Conservation (phyloP, 1,140 invertebrate species). For the Drusus annulatus region DNA sequence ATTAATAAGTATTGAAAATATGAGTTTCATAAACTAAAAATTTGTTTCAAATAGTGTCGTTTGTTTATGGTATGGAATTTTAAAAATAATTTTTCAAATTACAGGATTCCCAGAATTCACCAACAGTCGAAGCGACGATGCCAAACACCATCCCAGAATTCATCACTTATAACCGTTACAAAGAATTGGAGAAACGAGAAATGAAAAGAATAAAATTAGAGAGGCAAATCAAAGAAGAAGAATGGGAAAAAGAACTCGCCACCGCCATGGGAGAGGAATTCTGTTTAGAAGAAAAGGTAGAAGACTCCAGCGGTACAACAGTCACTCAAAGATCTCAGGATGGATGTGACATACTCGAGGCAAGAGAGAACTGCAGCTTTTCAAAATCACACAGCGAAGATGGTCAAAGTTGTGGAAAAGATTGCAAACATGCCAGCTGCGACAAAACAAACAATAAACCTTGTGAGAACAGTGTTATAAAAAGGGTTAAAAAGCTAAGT, state of each 20-base stretch:
- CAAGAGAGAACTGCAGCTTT: conserved; percentile 42
- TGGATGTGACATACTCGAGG: conserved; percentile 56
- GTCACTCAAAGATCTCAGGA: conserved; percentile 49
- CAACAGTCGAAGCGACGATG: conserved; percentile 54
- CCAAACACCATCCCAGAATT: conserved; percentile 73
- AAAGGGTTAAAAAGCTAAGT: conserved; percentile 5
- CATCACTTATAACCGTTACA: conserved; percentile 81
- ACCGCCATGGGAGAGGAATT: conserved; percentile 72
- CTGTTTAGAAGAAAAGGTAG: conserved; percentile 14
- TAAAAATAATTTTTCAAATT: not conserved
- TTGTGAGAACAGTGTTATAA: conserved; percentile 6
- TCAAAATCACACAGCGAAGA: conserved; percentile 45
- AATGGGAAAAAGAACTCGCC: conserved; percentile 81
- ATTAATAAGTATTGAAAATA: no score
- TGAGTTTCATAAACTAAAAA: no score
- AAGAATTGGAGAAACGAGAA: conserved; percentile 73
- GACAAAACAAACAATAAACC: conserved; percentile 5
- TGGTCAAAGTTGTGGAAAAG: conserved; percentile 7
- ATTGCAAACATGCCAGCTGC: conserved; percentile 6
- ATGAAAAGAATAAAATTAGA: conserved; percentile 74
- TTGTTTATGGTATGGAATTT: not conserved
- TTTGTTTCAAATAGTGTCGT: no score
- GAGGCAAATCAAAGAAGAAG: conserved; percentile 78
- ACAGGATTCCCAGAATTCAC: conserved; percentile 65
- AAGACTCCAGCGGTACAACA: not conserved